Conservation (phyloP, 2,113 vertebrate species). For the Falco punctatus region DNA sequence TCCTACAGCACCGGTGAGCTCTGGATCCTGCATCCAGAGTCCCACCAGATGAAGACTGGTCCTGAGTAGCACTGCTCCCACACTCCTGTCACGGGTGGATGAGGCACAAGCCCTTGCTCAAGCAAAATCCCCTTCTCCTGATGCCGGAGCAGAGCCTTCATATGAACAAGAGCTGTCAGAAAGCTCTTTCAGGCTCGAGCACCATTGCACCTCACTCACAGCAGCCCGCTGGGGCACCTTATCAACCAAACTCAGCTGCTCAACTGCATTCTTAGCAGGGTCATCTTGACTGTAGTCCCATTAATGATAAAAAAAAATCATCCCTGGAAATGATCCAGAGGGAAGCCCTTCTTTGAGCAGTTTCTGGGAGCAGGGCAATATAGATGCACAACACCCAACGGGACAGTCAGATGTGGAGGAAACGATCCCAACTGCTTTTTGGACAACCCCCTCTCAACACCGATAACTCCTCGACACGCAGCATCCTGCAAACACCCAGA, state of each 20-base stretch:
- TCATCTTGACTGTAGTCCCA: no score
- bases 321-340: background rate
- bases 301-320: background rate
- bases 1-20: background rate
- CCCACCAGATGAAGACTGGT: no score
- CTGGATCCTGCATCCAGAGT: background rate
- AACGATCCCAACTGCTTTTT: background rate
- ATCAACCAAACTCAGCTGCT: background rate
- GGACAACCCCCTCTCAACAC: background rate
- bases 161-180: background rate
- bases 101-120: background rate
- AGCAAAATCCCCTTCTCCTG: background rate
- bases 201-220: accelerated
- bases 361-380: background rate
- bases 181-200: background rate
- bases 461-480: background rate
- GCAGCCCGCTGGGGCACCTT: background rate
- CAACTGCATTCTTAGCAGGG: accelerated
- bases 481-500: background rate
- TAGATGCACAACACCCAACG: background rate
- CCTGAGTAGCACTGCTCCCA: background rate
- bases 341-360: background rate
- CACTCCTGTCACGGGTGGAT: accelerated
- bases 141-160: background rate
- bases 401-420: background rate